Evolutionary conservation across 2,797 vertebrate species (phyloP), one percentile per base, ranked within the genome.

Genomic region (Arrhamphus sclerolepis): DNA sequence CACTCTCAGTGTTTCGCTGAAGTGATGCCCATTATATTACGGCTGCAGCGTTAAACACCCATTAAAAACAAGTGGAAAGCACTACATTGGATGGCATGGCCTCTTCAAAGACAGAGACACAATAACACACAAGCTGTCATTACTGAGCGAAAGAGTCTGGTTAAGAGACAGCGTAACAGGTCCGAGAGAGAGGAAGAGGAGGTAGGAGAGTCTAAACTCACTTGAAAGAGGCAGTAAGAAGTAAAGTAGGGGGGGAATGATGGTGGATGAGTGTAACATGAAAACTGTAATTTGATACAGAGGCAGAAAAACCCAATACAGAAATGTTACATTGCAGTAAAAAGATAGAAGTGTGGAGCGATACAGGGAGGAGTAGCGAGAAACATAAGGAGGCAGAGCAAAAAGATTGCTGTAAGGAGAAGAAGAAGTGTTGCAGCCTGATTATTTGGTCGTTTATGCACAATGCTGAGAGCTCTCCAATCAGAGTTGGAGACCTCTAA

Each of bases 381-480:
- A 70, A 44, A 67, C 72, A 81, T 24, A 41, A 76, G 62, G 62
- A 61, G 64, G 56, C 9, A 54, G 61, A 66, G 72, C n/a, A 59
- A 63, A 76, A 59, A 53, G 73, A 79, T 72, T 79, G 61, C 56
- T 53, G 72, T 24, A 46, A 55, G 56, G 44, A 78, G 69, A 67
- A 59, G 61, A 66, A 60, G 52, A 72, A 66, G 62, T 74, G 75
- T 70, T 81, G 76, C 62, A 53, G 78, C 19, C 71, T 90, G 86
- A 90, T 91, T 90, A 87, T 91, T 86, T 85, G 66, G 78, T 86
- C 89, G 85, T 88, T 90, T 89, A 89, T 90, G 81, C 81, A 78
- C 72, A 83, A 78, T 62, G 64, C 58, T 77, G 63, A 90, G 89
- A 81, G 85, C 75, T 78, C 89, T 91, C 87, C 87, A 91, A 91